These are phyloP conservation scores for Coracopsis vasa DNA, from an alignment of 2,113 vertebrate species.

Conservation along the genomic window DNA sequence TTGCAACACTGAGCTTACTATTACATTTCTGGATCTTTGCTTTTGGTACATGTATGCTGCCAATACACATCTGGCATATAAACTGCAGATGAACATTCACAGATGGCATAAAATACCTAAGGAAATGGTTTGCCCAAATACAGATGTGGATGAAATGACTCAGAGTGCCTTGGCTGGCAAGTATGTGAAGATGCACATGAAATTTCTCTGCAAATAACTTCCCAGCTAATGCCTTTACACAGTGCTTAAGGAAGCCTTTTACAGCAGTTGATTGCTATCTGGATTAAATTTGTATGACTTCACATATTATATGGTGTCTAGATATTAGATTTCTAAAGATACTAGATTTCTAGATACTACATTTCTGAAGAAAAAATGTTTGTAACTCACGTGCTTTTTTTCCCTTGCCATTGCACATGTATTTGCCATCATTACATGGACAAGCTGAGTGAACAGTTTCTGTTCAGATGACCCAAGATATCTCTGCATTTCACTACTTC, in stretches of 20 bases:
- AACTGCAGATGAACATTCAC: constrained; percentile 34
- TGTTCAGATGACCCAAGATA: neutral
- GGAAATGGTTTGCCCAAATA: constrained; percentile 34
- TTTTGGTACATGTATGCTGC: neutral
- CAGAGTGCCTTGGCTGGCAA: neutral
- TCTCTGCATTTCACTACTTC: neutral
- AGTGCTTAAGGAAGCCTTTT: neutral
- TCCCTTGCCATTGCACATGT: neutral
- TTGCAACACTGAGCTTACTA: neutral
- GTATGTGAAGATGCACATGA: neutral
- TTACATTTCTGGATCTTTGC: neutral
- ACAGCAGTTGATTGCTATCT: neutral
- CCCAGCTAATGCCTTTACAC: neutral
- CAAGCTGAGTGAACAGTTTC: neutral
- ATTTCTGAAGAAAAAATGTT: neutral
- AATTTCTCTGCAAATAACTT: neutral
- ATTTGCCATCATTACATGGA: neutral
- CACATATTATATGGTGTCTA: neutral
- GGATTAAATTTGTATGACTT: neutral
- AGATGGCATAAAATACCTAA: constrained; percentile 52
- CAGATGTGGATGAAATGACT: neutral
- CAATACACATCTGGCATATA: constrained; percentile 51
- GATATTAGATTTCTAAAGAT: neutral
- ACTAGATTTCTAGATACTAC: neutral
- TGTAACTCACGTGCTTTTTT: fast-evolving